A percentile compares a stretch with the other conserved stretches of the same genome.
Evolutionary conservation across 1,140 invertebrate species (phyloP).

Genomic region (Zaprionus kolodkinae): DNA sequence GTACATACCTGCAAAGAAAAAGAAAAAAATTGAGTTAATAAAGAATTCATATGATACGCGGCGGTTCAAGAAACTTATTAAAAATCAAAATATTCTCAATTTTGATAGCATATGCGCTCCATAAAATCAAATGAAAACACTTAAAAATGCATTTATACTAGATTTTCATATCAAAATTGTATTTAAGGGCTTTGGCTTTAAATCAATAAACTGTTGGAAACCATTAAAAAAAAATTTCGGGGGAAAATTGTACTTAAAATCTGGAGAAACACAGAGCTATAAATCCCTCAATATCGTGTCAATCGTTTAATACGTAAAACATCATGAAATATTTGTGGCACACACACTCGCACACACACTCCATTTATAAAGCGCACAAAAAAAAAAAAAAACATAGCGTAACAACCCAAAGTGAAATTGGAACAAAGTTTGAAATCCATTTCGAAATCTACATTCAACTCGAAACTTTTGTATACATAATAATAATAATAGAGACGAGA

Average conservation of each 20-base stretch:
- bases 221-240: background rate
- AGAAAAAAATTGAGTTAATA: constrained; percentile 35
- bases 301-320: constrained; percentile 22
- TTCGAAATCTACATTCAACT: constrained; percentile 69
- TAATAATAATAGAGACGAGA: constrained; percentile 25
- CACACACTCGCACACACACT: background rate
- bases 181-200: background rate
- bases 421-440: constrained; percentile 75
- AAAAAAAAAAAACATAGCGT: constrained; percentile 5
- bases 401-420: constrained; percentile 71
- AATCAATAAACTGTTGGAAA: background rate
- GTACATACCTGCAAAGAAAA: constrained; percentile 65
- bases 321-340: constrained; percentile 22
- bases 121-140: background rate
- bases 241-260: background rate
- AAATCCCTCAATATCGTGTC: constrained; percentile 24
- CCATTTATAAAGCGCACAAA: constrained; percentile 5
- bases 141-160: background rate
- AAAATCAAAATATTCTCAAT: background rate
- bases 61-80: background rate
- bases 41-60: background rate
- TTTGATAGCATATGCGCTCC: background rate
- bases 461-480: constrained; percentile 38
- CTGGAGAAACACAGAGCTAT: constrained; percentile 2
- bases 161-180: background rate